Conservation (phyloP, 2,888 invertebrate genomes). For the Pseudococcus jackbeardsleyi region DNA sequence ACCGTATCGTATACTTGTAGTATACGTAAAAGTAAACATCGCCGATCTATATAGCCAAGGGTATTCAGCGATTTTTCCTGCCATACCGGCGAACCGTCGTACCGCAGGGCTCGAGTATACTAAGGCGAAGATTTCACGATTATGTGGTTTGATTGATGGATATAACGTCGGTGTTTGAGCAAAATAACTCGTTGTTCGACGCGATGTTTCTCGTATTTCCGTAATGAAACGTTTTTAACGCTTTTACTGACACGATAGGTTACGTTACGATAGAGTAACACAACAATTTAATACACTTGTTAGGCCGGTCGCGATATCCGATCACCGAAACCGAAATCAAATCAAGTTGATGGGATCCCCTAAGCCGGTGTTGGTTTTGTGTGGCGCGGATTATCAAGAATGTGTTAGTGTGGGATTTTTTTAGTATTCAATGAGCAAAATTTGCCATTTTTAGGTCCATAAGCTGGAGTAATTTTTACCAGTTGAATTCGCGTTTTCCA, state of each 20-base stretch:
- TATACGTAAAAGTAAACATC: background rate
- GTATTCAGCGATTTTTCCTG: background rate
- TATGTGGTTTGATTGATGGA: conserved; percentile 20
- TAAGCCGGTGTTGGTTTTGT: too few species aligned
- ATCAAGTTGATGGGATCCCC: conserved; percentile 3
- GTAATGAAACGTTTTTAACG: conserved; percentile 22
- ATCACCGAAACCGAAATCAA: background rate
- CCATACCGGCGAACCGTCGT: background rate
- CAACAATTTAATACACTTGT: background rate
- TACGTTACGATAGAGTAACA: background rate
- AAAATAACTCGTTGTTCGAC: conserved; percentile 13
- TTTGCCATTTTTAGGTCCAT: too few species aligned
- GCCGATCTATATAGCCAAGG: background rate
- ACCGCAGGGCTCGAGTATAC: background rate
- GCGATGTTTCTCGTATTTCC: conserved; percentile 37
- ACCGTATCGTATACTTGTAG: background rate
- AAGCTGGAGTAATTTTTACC: too few species aligned
- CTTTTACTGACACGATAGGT: background rate
- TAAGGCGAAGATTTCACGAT: conserved; percentile 18
- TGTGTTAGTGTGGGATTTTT: too few species aligned
- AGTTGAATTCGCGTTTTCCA: too few species aligned
- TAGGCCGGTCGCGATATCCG: background rate
- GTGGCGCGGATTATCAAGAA: too few species aligned
- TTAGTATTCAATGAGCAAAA: too few species aligned
- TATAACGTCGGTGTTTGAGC: background rate